These are phyloP conservation scores for Catonia carolina DNA, from an alignment of 2,888 invertebrate genomes.

Conservation along the genomic window DNA sequence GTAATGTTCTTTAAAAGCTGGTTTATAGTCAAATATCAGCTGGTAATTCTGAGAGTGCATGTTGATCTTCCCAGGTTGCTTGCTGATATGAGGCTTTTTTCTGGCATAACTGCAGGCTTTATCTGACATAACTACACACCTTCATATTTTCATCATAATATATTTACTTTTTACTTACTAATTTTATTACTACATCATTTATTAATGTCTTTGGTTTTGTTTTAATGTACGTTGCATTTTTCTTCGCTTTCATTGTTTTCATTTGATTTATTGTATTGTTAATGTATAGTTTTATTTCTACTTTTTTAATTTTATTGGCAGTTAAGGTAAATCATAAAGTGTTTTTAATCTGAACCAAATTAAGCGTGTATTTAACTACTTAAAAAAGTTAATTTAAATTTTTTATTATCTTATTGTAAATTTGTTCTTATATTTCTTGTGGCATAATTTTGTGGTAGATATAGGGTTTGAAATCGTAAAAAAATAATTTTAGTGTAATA, in stretches of 20 bases:
- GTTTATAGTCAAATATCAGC: conserved; percentile 83
- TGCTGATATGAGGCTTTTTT: conserved; percentile 67
- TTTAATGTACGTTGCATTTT: background rate
- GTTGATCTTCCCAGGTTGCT: conserved; percentile 69
- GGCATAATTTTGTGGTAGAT: no score
- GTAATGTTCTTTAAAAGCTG: no score
- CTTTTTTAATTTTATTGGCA: conserved; percentile 30
- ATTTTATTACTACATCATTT: background rate
- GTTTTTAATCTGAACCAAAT: no score
- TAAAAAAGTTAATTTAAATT: no score
- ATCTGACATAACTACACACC: no score
- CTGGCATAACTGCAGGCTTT: conserved; percentile 24
- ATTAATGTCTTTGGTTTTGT: background rate
- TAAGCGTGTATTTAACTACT: no score
- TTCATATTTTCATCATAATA: background rate
- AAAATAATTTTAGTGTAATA: no score
- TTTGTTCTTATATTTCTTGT: no score
- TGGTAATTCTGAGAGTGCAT: conserved; percentile 88
- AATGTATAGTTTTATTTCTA: conserved; percentile 33
- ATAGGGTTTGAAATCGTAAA: no score
- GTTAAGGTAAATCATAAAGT: no score
- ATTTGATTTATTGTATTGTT: conserved; percentile 31
- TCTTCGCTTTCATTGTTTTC: background rate
- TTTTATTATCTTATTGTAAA: no score
- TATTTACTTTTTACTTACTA: background rate